phyloP scores from a whole-genome alignment of 2,888 invertebrate genomes.

The Diploptera punctata region DNA sequence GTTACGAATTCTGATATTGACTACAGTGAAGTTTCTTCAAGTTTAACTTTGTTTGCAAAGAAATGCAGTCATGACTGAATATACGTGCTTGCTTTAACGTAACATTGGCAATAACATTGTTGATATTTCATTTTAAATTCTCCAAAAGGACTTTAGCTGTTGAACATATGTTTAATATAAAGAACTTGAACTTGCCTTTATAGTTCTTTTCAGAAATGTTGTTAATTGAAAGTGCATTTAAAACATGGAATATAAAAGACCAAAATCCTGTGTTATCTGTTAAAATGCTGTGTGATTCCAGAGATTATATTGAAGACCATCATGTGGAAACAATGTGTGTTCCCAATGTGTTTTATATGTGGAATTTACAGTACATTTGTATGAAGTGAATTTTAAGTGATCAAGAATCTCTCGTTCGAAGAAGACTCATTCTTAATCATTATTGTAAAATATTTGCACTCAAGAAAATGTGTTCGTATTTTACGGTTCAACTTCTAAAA shows the following conservation, averaged over 20 bases:
- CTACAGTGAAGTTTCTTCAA: background rate
- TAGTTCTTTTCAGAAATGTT: background rate
- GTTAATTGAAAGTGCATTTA: conserved; percentile 19
- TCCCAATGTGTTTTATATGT: background rate
- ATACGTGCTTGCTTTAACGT: background rate
- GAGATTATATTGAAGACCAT: no score
- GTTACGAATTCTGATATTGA: background rate
- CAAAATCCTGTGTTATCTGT: background rate
- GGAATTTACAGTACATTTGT: background rate
- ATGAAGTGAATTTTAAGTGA: background rate
- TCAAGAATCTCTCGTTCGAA: background rate
- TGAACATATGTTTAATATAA: background rate
- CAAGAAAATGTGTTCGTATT: conserved; percentile 19
- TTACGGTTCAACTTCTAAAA: background rate
- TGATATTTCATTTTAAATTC: conserved; percentile 1
- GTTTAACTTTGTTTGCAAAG: background rate
- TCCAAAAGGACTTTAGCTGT: background rate
- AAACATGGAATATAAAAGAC: background rate
- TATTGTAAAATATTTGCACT: conserved; percentile 3
- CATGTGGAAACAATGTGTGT: background rate
- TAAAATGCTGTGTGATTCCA: background rate
- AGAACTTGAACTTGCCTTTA: background rate
- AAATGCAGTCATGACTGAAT: background rate
- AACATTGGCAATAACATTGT: conserved; percentile 11
- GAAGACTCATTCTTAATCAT: background rate